Percentiles rank a stretch among this genome's conserved stretches.
These are phyloP conservation scores for Cheilosia impressa DNA, from an alignment of 2,888 invertebrate species.

Conservation along the genomic window DNA sequence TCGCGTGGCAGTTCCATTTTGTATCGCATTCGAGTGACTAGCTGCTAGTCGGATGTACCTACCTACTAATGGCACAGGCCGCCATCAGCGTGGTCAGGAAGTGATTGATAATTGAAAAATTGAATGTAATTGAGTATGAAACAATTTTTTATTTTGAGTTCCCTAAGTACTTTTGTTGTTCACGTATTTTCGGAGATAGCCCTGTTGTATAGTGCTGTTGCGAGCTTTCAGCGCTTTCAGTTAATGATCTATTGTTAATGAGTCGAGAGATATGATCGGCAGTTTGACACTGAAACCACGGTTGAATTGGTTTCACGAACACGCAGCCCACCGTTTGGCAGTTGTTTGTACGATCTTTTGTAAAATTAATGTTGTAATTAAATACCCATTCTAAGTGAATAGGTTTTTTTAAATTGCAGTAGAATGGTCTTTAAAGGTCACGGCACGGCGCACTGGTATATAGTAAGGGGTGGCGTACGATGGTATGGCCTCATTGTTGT, in stretches of 20 bases:
- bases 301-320: slow-evolving; percentile 48
- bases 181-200: background rate
- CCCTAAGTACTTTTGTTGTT: background rate
- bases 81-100: slow-evolving; percentile 44
- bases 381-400: slow-evolving; percentile 10
- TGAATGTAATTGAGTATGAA: slow-evolving; percentile 53
- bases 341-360: background rate
- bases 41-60: background rate
- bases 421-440: slow-evolving; percentile 9
- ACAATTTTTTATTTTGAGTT: slow-evolving; percentile 17
- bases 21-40: slow-evolving; percentile 13
- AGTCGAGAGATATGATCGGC: slow-evolving; percentile 49
- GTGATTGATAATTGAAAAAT: slow-evolving; percentile 72
- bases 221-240: slow-evolving; percentile 5
- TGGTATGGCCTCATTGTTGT: background rate
- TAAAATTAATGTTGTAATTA: slow-evolving; percentile 9
- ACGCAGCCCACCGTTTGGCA: background rate
- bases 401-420: background rate
- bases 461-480: too few species aligned
- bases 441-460: background rate
- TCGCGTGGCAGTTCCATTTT: background rate
- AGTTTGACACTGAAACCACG: slow-evolving; percentile 64
- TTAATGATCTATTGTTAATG: slow-evolving; percentile 59
- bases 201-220: background rate
- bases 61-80: slow-evolving; percentile 16